Base-by-base conservation (phyloP, 1,140 invertebrate species). In the Drosophila paulistorum region DNA sequence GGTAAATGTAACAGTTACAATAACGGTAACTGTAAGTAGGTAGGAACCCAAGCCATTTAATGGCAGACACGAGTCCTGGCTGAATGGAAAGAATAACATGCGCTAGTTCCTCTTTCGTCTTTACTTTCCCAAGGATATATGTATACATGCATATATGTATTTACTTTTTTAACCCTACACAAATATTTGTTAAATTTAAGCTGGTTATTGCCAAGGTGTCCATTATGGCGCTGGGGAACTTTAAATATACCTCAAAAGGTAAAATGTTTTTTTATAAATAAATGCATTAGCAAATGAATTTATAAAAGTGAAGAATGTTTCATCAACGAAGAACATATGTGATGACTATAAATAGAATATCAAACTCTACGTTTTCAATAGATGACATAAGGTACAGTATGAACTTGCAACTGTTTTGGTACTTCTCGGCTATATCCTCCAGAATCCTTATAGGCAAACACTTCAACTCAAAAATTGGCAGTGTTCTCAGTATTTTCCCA, bases 11-110 rank as follows among this genome's bases (percentile, higher is more conserved):
- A 62, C 59, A 17, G 57, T 60, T 41, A 66, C 57, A 35, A 20
- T 33, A 58, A 64, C 35, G 41, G 42, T 68, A 68, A 68, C 33
- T 23, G 33, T 45, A 39, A 73, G 57, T 59, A 59, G 57, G 33
- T 20, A 59, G 57, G 57, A 59, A 59, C 57, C 57, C 57, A 59
- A 17, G 30, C 42, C 58, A 33, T 75, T 74, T 75, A 68, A 73
- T 60, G 70, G 48, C 61, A 17, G 58, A 17, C 68, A 59, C 57
- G 57, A 59, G 57, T 20, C 57, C 26, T 59, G 57, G 10, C 33
- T 20, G 17, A 33, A 37, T 35, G 35, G 35, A 39, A 35, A 59
- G n/a, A 17, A 59, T 59, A 51, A 51, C 45, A 51, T 11, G 45
- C 45, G 7, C 2, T 11, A 33, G 9, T 37, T 35, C 30, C 14